Percentiles rank a stretch among this genome's conserved stretches.
Conservation (phyloP, 2,113 vertebrate species). For the Nycticorax nycticorax region DNA sequence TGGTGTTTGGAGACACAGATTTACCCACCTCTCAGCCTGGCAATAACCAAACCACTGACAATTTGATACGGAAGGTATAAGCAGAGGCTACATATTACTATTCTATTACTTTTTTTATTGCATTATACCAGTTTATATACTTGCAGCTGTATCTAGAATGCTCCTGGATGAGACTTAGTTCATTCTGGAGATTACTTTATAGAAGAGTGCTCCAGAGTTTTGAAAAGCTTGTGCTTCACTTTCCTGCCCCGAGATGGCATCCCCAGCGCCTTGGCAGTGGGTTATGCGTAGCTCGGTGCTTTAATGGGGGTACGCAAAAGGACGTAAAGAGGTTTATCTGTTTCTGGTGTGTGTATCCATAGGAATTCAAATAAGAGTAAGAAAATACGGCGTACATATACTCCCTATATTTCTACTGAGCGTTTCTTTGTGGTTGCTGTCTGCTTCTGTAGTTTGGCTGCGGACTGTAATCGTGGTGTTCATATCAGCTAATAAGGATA, state of each 20-base stretch:
- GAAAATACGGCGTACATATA: rapidly evolving
- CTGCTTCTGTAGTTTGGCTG: background rate
- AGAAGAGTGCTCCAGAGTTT: background rate
- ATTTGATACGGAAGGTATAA: rapidly evolving
- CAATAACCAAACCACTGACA: background rate
- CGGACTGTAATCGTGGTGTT: rapidly evolving
- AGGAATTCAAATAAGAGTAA: background rate
- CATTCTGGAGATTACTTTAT: background rate
- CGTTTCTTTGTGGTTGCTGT: background rate
- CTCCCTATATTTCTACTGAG: background rate
- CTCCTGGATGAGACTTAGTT: background rate
- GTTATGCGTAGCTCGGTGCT: rapidly evolving
- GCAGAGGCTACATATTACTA: background rate
- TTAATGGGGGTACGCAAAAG: background rate
- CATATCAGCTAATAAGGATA: background rate
- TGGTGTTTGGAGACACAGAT: rapidly evolving
- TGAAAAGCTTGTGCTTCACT: background rate
- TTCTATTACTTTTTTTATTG: background rate
- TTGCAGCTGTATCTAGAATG: background rate
- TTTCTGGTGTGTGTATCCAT: background rate
- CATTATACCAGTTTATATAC: background rate
- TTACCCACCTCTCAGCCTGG: background rate
- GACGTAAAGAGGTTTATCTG: background rate
- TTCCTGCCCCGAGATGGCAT: background rate
- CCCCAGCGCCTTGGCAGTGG: background rate